Base-by-base conservation (phyloP, 2,113 vertebrate genomes). In the Formicarius rufipectus region DNA sequence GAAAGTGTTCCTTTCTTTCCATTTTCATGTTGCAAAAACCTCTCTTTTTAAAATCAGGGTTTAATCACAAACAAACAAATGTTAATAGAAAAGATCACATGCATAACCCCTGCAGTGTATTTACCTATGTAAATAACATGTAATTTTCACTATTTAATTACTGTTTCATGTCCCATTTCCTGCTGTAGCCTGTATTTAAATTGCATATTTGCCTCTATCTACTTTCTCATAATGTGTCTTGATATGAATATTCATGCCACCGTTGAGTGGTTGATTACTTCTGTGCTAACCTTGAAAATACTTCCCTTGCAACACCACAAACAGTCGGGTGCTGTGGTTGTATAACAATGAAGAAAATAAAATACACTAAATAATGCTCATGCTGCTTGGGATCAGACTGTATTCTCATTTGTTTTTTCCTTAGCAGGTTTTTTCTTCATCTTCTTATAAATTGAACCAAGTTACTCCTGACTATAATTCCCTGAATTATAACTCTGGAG, bases 111-210 rank as follows among this genome's bases (percentile, higher is more conserved):
- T 63, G 42, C 56, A 59, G 66, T 72, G 52, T 89, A 85, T 94
- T 96, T 97, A 95, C 90, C 95, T 92, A 84, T 92, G 96, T 95
- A 97, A 96, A 96, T 92, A 94, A 95, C 92, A 96, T 92, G 89
- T 82, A 80, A 97, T 97, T 94, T 96, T 94, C 79, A 90, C 71
- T 77, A 71, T 84, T 58, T 90, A 96, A 96, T 97, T 96, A 95
- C 80, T 96, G 62, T 89, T 96, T 96, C 84, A 78, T 96, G 93
- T 84, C 78, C 90, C n/a, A 58, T 94, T 97, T 96, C 94, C 93
- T 96, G 76, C 71, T 72, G 49, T 45, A 83, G 56, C 72, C 91
- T 96, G 91, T 95, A 97, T 96, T 97, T 96, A 97, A 97, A 95
- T 74, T 56, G 67, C 40, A 60, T 94, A 96, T 97, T 97, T 95